These are phyloP conservation scores for Theodoxus fluviatilis DNA, from an alignment of 2,888 invertebrate genomes.

Conservation along the genomic window DNA sequence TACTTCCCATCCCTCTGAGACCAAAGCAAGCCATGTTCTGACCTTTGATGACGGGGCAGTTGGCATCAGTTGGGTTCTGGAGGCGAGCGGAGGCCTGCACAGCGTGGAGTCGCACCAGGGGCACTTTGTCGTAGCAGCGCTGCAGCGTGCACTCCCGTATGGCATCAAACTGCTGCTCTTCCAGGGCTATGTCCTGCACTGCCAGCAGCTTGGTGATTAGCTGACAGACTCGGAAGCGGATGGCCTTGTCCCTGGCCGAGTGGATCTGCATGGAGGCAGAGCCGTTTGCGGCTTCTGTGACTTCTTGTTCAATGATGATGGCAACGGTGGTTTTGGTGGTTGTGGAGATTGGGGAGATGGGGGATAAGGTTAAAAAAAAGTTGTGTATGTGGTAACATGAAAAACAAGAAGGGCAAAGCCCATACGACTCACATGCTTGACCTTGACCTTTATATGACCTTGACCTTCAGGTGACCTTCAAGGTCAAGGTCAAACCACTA, in stretches of 20 bases:
- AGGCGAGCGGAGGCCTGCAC: conserved; percentile 80
- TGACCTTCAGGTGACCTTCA: too few relatives aligned
- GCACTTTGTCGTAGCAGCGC: conserved; percentile 76
- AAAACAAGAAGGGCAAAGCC: too few relatives aligned
- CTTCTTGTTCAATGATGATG: not conserved
- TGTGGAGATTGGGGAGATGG: not conserved
- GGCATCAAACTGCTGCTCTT: conserved; percentile 78
- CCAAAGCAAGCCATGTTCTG: conserved; percentile 8
- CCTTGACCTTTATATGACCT: too few relatives aligned
- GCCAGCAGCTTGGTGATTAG: conserved; percentile 81
- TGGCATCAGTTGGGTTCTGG: conserved; percentile 79
- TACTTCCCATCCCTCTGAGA: too few relatives aligned
- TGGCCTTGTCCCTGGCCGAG: conserved; percentile 68
- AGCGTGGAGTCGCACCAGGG: conserved; percentile 81
- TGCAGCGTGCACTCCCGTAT: conserved; percentile 76
- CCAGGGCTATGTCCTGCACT: conserved; percentile 78
- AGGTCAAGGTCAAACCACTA: too few relatives aligned
- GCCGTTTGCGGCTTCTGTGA: too few relatives aligned
- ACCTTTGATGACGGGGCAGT: conserved; percentile 78
- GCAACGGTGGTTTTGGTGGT: too few relatives aligned
- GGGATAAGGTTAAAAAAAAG: not conserved
- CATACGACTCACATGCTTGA: too few relatives aligned
- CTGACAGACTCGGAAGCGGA: conserved; percentile 80
- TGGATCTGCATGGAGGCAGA: conserved; percentile 52
- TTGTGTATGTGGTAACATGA: too few relatives aligned